Evolutionary conservation across 2,113 vertebrate species (phyloP).

Genomic region (Coreoperca whiteheadi): DNA sequence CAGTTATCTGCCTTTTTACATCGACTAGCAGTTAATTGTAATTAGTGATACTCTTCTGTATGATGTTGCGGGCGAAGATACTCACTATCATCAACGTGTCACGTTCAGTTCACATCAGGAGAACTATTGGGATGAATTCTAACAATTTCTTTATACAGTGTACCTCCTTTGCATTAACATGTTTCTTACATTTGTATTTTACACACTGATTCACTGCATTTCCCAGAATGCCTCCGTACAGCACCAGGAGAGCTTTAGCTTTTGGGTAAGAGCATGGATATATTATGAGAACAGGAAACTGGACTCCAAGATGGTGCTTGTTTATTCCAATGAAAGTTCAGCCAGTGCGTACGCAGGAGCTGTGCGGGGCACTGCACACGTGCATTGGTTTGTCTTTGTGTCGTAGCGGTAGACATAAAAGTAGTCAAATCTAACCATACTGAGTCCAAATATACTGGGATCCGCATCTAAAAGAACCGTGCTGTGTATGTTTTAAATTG

Average conservation of each 20-base stretch:
- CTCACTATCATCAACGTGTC: background rate
- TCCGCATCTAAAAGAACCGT: background rate
- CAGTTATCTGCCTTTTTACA: conserved; percentile 21
- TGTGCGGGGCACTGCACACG: too few species aligned
- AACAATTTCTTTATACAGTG: too few species aligned
- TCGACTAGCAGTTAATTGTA: conserved; percentile 19
- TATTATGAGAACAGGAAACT: too few species aligned
- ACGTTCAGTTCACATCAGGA: background rate
- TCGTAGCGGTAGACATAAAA: too few species aligned
- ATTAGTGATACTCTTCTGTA: conserved; percentile 24
- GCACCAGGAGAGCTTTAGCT: background rate
- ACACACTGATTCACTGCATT: background rate
- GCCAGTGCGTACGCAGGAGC: too few species aligned
- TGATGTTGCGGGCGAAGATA: background rate
- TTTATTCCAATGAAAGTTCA: too few species aligned
- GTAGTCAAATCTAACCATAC: too few species aligned
- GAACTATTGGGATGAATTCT: background rate
- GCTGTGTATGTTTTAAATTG: too few species aligned
- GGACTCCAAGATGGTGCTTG: too few species aligned
- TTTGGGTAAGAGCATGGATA: too few species aligned
- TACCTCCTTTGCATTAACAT: background rate
- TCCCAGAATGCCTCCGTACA: background rate
- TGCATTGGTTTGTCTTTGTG: too few species aligned
- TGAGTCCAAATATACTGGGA: background rate
- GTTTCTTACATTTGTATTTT: background rate